Evolutionary conservation across 1,140 invertebrate species (phyloP), one percentile per base, ranked within the genome.

Genomic region (Asobara japonica): DNA sequence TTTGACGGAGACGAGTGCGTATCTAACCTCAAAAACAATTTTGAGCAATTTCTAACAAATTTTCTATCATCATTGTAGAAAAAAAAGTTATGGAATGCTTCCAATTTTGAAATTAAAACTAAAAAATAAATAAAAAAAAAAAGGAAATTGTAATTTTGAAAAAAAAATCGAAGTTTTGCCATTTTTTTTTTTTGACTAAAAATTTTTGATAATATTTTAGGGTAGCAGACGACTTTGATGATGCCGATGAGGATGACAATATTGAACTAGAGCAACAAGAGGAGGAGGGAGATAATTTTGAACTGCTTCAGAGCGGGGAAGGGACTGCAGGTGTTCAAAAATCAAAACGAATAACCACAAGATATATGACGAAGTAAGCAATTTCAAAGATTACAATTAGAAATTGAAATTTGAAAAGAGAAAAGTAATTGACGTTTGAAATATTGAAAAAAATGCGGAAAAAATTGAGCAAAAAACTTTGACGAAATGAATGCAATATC

Each of bases 341-440:
- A 82, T 91, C 92, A 0, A 96, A 96, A 82, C 87, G 95, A 36
- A 96, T 97, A 48, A 97, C 95, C 2, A 96, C 95, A 0, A 91
- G 92, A 82, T 97, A 96, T 80, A 98, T 99, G 97, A 99, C 98
- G 18, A 99, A 99, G 91, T 98, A 94, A 78, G 85, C 88, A 10
- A 65, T 69, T 65, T 56, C 20, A 69, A 45, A 73, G 25, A 72
- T 48, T 61, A 11, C 45, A 6, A 20, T n/a, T 31, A 16, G n/a
- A n/a, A n/a, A n/a, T n/a, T n/a, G n/a, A n/a, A n/a, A n/a, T n/a
- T n/a, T n/a, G n/a, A n/a, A n/a, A n/a, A n/a, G n/a, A n/a, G n/a
- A n/a, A n/a, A n/a, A n/a, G n/a, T n/a, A n/a, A n/a, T n/a, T n/a
- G n/a, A n/a, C n/a, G n/a, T n/a, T n/a, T n/a, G n/a, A n/a, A n/a